phyloP scores from a whole-genome alignment of 2,888 invertebrate species.

The Drosophila prostipennis region DNA sequence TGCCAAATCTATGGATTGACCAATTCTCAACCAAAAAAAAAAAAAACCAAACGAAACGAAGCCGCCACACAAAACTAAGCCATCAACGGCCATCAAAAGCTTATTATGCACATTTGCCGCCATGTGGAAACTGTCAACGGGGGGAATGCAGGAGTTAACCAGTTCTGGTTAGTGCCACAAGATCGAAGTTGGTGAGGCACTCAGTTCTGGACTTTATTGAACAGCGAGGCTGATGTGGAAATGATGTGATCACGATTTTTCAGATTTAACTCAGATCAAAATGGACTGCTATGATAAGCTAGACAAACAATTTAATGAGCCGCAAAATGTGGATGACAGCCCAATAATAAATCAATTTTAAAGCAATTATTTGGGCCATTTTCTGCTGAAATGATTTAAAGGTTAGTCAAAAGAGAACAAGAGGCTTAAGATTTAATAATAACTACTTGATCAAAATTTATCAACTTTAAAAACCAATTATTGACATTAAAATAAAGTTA shows the following conservation, averaged over 20 bases:
- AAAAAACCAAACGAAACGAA: conserved; percentile 18
- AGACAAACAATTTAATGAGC: conserved; percentile 38
- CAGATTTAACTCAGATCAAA: conserved; percentile 14
- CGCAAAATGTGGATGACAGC: conserved; percentile 15
- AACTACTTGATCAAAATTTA: neutral
- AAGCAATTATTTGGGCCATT: neutral
- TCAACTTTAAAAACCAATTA: neutral
- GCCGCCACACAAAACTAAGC: conserved; percentile 41
- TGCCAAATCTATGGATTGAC: conserved; percentile 64
- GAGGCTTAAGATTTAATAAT: neutral
- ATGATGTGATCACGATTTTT: conserved; percentile 62
- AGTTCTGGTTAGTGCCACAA: conserved; percentile 47
- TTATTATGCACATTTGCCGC: conserved; percentile 52
- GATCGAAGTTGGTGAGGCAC: conserved; percentile 10
- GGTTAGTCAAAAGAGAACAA: neutral
- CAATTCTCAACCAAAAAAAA: conserved; percentile 17
- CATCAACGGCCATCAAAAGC: conserved; percentile 43
- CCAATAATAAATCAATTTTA: conserved; percentile 22
- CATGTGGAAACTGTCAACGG: conserved; percentile 46
- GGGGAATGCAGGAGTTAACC: conserved; percentile 35
- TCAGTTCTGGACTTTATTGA: conserved; percentile 47
- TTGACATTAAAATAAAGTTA: neutral
- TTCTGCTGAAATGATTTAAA: neutral
- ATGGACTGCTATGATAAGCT: conserved; percentile 27
- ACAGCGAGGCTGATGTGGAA: conserved; percentile 33